Conservation (phyloP, 2,113 vertebrate genomes). For the Sterrhoptilus dennistouni region DNA sequence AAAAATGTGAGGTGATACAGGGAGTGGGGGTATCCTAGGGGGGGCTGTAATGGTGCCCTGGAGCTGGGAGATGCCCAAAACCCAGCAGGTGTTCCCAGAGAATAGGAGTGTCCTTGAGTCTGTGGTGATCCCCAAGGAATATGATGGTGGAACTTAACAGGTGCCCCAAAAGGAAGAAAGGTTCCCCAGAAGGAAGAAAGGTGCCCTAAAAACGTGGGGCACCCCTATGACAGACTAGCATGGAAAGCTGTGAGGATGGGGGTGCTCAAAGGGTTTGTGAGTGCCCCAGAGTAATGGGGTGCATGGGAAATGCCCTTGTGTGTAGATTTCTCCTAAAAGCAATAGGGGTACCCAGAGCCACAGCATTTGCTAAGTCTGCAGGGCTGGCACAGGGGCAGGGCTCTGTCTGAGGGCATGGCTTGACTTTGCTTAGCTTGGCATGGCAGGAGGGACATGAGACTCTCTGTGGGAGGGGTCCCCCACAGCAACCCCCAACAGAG, state of each 20-base stretch:
- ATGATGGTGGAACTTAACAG: accelerated
- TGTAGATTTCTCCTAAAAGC: neutral
- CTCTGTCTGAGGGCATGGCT: neutral
- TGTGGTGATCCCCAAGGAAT: no score
- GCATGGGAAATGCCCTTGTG: no score
- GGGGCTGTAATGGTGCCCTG: neutral
- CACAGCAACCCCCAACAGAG: neutral
- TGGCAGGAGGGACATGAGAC: neutral
- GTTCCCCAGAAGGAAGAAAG: no score
- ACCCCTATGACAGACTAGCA: no score
- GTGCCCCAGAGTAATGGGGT: neutral
- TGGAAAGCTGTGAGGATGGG: neutral
- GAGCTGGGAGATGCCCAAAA: neutral
- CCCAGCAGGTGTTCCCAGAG: neutral
- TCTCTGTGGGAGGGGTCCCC: neutral
- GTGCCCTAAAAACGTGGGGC: neutral
- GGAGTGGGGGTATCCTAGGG: neutral
- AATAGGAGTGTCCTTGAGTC: neutral
- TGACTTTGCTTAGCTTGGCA: accelerated
- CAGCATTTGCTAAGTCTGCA: accelerated
- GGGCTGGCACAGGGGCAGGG: accelerated
- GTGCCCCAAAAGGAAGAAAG: neutral
- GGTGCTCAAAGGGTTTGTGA: neutral
- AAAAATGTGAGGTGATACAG: neutral
- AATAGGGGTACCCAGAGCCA: neutral